Evolutionary conservation across 2,797 vertebrate species (phyloP), one percentile per base, ranked within the genome.

Genomic region (Enteromius paludinosus): DNA sequence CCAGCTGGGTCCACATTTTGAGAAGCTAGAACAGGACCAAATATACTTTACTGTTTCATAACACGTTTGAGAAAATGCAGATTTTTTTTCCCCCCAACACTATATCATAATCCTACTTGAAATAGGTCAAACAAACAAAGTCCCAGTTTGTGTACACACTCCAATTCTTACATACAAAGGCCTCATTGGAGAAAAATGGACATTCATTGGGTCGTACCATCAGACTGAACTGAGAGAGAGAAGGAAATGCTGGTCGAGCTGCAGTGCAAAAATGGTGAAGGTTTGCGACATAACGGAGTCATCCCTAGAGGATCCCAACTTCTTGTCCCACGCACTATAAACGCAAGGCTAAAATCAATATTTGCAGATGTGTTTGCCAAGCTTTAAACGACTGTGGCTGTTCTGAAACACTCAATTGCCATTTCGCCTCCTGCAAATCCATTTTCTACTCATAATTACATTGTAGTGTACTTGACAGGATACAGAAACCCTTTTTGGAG

Each of bases 191-290:
- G 89, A 94, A 93, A 30, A 86, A 91, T 87, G 87, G 91, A 95
- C 95, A 95, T 95, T 95, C 95, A 95, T 91, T 92, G 91, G 91
- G 94, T 95, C 93, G 81, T 93, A 94, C 92, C 93, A 93, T 93
- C 91, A 92, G 90, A 92, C 89, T 86, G 84, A 90, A 87, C 86
- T 70, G 88, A 49, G 89, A 45, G 43, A 45, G 35, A 59, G 85
- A 77, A 30, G 23, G 81, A 79, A 72, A 78, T 66, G 88, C 83
- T 85, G 81, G 89, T 87, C 86, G 88, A 88, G 79, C 88, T 78
- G 78, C 83, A 90, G 90, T 90, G 89, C 90, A 90, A 90, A 82
- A 89, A 89, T 85, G 87, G 85, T 87, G 87, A 84, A 85, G 76
- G 84, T 84, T 65, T 43, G 76, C 54, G 56, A 82, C 75, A 15